Evolutionary conservation across 2,113 vertebrate genomes (phyloP), one percentile per base, ranked within the genome.

Genomic region (Mesoclemmys tuberculata): DNA sequence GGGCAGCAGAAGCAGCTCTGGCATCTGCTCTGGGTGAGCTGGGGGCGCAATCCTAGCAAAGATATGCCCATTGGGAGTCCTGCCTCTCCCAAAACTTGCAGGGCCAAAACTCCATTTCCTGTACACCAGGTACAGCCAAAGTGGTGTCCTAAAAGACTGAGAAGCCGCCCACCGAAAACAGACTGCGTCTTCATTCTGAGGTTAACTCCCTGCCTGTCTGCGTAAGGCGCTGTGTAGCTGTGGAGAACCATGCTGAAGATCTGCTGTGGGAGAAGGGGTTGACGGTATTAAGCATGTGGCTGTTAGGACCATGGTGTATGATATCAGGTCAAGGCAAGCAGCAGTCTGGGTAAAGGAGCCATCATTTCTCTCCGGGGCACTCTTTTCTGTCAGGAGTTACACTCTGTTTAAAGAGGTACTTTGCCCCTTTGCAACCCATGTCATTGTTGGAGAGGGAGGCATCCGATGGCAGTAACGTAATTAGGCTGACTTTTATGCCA

Each of bases 1-100:
- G 13, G 29, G 29, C 58, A 0, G 0, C 0, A 0, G 31, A 91
- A 92, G 84, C 0, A 0, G 0, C 0, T 0, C 0, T 0, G 0
- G 0, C 0, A 0, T 0, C 0, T 0, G 0, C 0, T n/a, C 1
- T 96, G 16, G 93, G 82, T 46, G 55, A 83, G 82, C 12, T 8
- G 35, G 7, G 35, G 11, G 51, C 22, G 38, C 3, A 10, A n/a
- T n/a, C 56, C 56, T 56, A n/a, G 44, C 56, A 58, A 19, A 8
- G 41, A 11, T 51, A 46, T 61, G 82, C 55, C 24, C 61, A 61
- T 61, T 44, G 61, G 29, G 81, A 74, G 38, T 3, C 29, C 19
- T 58, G 82, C 29, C 56, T 44, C 38, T 58, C 29, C 26, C 56
- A 27, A 12, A 10, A 13, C 10, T 27, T 58, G 56, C 5, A 27